Percentiles rank a stretch among this genome's conserved stretches.
These are phyloP conservation scores for Notothenia rossii DNA, from an alignment of 2,113 vertebrate genomes.

Conservation along the genomic window DNA sequence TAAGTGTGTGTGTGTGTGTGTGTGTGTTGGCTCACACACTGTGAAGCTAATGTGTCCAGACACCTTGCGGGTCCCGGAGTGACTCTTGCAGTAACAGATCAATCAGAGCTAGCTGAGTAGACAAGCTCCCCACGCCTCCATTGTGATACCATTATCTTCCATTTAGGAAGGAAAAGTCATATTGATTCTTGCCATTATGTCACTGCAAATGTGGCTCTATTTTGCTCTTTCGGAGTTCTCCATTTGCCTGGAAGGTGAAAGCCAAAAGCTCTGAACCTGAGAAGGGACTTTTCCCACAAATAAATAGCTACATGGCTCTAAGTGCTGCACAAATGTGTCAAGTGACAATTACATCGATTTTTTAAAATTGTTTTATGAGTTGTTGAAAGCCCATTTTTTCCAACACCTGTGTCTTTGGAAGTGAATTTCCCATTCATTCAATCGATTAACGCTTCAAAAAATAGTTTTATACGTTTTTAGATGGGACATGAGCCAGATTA, in stretches of 20 bases:
- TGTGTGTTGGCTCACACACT: slow-evolving; percentile 13
- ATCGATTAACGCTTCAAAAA: too few species aligned
- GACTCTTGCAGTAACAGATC: slow-evolving; percentile 78
- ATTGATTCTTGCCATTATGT: slow-evolving; percentile 76
- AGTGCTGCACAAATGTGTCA: slow-evolving; percentile 18
- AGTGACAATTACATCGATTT: slow-evolving; percentile 13
- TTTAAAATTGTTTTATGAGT: neutral
- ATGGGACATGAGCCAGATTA: too few species aligned
- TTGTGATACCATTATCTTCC: slow-evolving; percentile 78
- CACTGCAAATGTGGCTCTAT: slow-evolving; percentile 56
- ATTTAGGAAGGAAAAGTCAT: slow-evolving; percentile 76
- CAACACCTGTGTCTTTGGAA: too few species aligned
- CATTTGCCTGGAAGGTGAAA: slow-evolving; percentile 12
- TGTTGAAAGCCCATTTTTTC: neutral
- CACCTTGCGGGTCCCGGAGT: slow-evolving; percentile 69
- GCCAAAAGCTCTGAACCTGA: slow-evolving; percentile 4
- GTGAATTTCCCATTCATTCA: too few species aligned
- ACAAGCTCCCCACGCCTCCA: slow-evolving; percentile 73
- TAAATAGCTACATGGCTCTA: slow-evolving; percentile 1
- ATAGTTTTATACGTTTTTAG: too few species aligned
- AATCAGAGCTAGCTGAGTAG: slow-evolving; percentile 72
- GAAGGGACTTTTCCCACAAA: slow-evolving; percentile 13
- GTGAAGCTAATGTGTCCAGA: slow-evolving; percentile 71
- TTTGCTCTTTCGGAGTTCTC: slow-evolving; percentile 53
- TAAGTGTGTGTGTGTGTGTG: slow-evolving; percentile 6